phyloP scores from a whole-genome alignment of 1,140 invertebrate species.

The Neodiprion pinetum region DNA sequence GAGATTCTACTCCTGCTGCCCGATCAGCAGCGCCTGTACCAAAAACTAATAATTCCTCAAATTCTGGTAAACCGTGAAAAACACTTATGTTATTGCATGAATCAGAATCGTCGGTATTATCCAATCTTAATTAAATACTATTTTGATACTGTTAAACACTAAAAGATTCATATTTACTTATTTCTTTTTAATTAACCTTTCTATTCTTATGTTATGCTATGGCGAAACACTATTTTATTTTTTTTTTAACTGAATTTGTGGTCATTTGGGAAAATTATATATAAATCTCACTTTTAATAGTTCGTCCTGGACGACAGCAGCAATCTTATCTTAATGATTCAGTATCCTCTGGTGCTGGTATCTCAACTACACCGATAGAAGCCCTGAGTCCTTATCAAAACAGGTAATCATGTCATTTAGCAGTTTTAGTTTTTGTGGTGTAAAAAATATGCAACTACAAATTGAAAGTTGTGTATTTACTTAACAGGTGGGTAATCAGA shows the following conservation, averaged over 20 bases:
- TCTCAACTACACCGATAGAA: constrained; percentile 70
- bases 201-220: too few species aligned
- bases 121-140: too few species aligned
- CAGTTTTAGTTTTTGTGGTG: constrained; percentile 8
- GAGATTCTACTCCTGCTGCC: constrained; percentile 31
- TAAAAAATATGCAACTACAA: background rate
- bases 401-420: constrained; percentile 63
- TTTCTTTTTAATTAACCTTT: too few species aligned
- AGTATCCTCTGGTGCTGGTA: constrained; percentile 35
- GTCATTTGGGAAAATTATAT: too few species aligned
- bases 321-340: constrained; percentile 55
- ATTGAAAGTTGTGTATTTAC: constrained; percentile 25
- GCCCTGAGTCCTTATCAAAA: constrained; percentile 91
- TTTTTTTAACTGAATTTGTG: too few species aligned
- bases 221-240: too few species aligned
- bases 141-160: too few species aligned
- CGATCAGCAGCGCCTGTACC: constrained; percentile 33
- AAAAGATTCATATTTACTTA: too few species aligned
- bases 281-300: background rate
- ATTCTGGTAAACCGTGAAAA: background rate
- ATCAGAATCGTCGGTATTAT: too few species aligned
- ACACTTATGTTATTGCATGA: too few species aligned
- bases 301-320: background rate
- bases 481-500: constrained; percentile 87
- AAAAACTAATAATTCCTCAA: constrained; percentile 17